Base-by-base conservation (phyloP, 2,888 invertebrate species). In the Brachylomia viminalis region DNA sequence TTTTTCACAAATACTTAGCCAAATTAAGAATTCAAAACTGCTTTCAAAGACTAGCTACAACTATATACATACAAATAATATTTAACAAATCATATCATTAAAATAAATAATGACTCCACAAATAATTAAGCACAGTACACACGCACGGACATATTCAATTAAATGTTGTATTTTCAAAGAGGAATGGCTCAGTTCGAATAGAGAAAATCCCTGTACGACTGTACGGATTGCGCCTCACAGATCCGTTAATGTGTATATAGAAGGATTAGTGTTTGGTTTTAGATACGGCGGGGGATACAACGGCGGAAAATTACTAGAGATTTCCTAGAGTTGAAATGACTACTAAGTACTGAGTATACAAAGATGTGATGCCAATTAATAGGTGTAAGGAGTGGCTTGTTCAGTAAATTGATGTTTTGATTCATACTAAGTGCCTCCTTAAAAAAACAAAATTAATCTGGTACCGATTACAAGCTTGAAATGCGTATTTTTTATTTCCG, bases 261-360 rank as follows among this genome's bases (percentile, higher is more conserved):
- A 90, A 90, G 95, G 95, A 95, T 95, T 95, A 95, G 93, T 94
- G 90, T 95, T 95, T 93, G 95, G 95, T 94, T 94, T 92, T 92
- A 91, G 88, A 85, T 91, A 84, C 87, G 79, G 93, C 78, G 23
- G 56, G 23, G 91, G 73, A 49, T 79, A 92, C 87, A 92, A 74
- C 62, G 23, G 59, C 61, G 79, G 54, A 17, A 30, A 38, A 54
- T 42, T 69, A 56, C n/a, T 75, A 70, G 42, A 6, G 33, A 20
- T 23, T 72, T 69, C 45, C 47, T 71, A 38, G n/a, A 42, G 8
- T 27, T 30, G 8, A 68, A 61, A 59, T 69, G 5, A 49, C 27
- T 62, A 23, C 17, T 56, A 47, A 56, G 15, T 20, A 17, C 8
- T 15, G 2, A 15, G 27, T 56, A 0, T 38, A 6, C 11, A 17